phyloP scores from a whole-genome alignment of 2,888 invertebrate genomes.

The Tribolium freemani region DNA sequence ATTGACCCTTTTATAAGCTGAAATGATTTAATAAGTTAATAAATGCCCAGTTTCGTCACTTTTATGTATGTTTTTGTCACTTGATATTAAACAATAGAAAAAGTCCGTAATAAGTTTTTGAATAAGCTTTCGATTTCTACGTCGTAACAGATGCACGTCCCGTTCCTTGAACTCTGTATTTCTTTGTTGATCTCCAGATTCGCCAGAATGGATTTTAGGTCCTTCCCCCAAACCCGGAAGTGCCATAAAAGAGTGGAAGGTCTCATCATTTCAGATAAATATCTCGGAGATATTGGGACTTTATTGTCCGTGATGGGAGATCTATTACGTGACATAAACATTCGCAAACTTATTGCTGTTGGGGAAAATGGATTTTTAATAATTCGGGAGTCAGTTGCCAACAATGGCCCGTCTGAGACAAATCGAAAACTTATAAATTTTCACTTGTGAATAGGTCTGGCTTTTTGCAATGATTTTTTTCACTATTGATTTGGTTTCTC shows the following conservation, averaged over 20 bases:
- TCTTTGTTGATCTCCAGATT: conserved; percentile 15
- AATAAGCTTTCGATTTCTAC: conserved; percentile 7
- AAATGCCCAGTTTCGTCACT: not conserved
- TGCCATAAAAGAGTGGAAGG: conserved; percentile 18
- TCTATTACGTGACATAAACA: conserved; percentile 20
- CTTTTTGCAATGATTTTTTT: not conserved
- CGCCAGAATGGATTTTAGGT: conserved; percentile 5
- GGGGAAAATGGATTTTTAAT: too few species aligned
- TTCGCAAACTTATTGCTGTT: not conserved
- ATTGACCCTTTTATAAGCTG: conserved; percentile 17
- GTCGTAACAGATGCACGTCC: conserved; percentile 6
- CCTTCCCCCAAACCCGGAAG: conserved; percentile 20
- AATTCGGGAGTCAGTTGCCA: too few species aligned
- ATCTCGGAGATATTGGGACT: conserved; percentile 12
- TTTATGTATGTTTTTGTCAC: conserved; percentile 4
- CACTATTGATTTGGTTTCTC: not conserved
- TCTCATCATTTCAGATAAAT: conserved; percentile 23
- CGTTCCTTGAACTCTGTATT: conserved; percentile 18
- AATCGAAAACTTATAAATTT: not conserved
- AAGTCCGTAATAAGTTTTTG: not conserved
- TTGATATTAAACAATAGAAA: conserved; percentile 5
- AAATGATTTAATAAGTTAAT: conserved; percentile 26
- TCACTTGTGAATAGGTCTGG: not conserved
- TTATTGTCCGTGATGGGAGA: conserved; percentile 14
- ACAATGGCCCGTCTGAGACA: not conserved